Conservation (phyloP, 2,113 vertebrate species). For the Solea solea region DNA sequence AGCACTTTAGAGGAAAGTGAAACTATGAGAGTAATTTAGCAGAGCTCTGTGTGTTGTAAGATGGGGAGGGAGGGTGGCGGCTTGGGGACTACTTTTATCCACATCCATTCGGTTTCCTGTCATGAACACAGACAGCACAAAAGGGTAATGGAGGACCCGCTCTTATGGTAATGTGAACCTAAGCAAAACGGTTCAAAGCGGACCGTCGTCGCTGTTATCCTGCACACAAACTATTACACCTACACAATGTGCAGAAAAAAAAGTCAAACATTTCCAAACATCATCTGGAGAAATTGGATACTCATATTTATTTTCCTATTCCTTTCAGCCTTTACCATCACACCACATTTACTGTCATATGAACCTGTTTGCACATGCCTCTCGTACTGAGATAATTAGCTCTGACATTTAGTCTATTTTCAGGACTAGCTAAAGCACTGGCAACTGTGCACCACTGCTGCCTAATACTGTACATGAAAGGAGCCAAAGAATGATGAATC, state of each 20-base stretch:
- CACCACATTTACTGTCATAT: conserved; percentile 34
- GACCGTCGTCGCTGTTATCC: conserved; percentile 10
- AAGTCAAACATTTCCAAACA: conserved; percentile 36
- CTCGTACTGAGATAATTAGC: conserved; percentile 63
- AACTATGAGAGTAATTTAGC: conserved; percentile 70
- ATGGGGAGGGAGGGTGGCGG: conserved; percentile 28
- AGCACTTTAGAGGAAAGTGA: conserved; percentile 60
- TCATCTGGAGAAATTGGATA: conserved; percentile 28
- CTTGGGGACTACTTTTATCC: conserved; percentile 59
- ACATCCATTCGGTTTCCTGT: conserved; percentile 67
- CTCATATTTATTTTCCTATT: background rate
- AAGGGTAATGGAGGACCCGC: conserved; percentile 55
- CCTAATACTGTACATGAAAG: conserved; percentile 66
- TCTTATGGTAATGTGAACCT: conserved; percentile 69
- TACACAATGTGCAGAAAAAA: background rate
- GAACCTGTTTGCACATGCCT: conserved; percentile 57
- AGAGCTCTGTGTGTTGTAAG: conserved; percentile 34
- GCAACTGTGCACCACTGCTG: conserved; percentile 49
- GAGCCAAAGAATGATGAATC: conserved; percentile 58
- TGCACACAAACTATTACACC: conserved; percentile 27
- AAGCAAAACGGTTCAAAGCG: conserved; percentile 50
- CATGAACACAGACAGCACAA: conserved; percentile 65
- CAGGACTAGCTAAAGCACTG: conserved; percentile 47
- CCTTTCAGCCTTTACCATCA: conserved; percentile 13
- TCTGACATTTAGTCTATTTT: conserved; percentile 63